Conservation (phyloP, 2,797 vertebrate species). For the Neoniphon sammara region DNA sequence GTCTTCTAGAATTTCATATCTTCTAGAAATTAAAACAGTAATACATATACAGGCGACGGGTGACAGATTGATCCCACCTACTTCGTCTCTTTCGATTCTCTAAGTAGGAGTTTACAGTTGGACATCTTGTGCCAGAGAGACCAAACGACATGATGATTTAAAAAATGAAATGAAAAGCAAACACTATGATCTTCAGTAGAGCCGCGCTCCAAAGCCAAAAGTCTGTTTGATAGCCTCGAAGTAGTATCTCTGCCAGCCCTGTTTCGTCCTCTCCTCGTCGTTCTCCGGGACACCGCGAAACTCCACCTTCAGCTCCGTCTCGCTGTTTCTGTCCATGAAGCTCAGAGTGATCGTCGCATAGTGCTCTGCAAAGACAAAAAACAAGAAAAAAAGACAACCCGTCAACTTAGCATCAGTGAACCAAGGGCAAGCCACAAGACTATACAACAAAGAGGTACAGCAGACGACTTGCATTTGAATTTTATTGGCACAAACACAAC, state of each 20-base stretch:
- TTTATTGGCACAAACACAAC: too few species aligned
- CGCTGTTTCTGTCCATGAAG: conserved; percentile 88
- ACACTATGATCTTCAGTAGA: conserved; percentile 84
- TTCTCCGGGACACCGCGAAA: conserved; percentile 89
- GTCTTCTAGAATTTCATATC: conserved; percentile 55
- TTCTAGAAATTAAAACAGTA: conserved; percentile 57
- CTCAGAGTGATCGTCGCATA: conserved; percentile 90
- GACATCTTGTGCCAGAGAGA: conserved; percentile 45
- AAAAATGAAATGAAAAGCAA: conserved; percentile 33
- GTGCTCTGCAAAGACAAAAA: conserved; percentile 83
- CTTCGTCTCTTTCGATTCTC: conserved; percentile 24
- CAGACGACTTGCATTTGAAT: too few species aligned
- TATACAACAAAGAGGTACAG: too few species aligned
- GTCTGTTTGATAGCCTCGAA: conserved; percentile 98
- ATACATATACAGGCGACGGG: conserved; percentile 48
- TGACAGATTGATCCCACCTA: conserved; percentile 20
- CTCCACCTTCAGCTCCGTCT: conserved; percentile 92
- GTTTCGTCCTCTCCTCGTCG: conserved; percentile 92
- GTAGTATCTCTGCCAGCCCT: conserved; percentile 97
- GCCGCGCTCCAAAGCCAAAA: conserved; percentile 92
- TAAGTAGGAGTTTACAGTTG: conserved; percentile 32
- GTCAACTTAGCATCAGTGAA: neutral
- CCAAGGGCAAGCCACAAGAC: neutral
- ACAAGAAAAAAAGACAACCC: fast-evolving
- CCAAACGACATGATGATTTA: conserved; percentile 43